Percentiles rank a stretch among this genome's conserved stretches.
These are phyloP conservation scores for Elysia chlorotica DNA, from an alignment of 1,140 invertebrate genomes.

Conservation along the genomic window DNA sequence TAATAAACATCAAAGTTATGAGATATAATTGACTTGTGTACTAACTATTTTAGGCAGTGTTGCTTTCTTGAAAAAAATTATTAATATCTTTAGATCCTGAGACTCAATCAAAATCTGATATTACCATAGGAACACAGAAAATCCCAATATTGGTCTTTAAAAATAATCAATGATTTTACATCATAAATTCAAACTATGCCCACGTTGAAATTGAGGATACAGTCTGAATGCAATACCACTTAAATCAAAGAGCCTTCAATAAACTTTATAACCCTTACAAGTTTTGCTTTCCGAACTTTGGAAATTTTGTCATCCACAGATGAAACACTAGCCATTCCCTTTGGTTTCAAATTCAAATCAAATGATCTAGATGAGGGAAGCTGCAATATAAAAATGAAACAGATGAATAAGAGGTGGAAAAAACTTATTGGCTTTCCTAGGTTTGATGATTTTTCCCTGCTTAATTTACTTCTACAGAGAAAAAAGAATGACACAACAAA, in stretches of 20 bases:
- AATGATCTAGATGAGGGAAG: background rate
- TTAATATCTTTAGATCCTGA: background rate
- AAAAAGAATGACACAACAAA: background rate
- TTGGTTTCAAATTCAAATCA: background rate
- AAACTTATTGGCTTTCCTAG: too few species aligned
- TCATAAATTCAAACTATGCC: background rate
- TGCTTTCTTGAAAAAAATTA: too few species aligned
- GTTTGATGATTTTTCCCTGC: too few species aligned
- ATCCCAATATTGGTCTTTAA: background rate
- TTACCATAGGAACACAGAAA: background rate
- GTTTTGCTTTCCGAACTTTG: constrained; percentile 65
- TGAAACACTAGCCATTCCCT: constrained; percentile 50
- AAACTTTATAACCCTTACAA: background rate
- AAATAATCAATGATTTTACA: background rate
- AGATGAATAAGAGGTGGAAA: background rate
- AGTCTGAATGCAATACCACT: background rate
- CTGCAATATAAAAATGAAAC: background rate
- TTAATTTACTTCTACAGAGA: too few species aligned
- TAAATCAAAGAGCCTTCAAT: background rate
- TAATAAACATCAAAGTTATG: too few species aligned
- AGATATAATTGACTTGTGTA: too few species aligned
- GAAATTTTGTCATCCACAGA: constrained; percentile 82
- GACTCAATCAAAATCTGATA: background rate
- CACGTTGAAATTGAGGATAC: background rate
- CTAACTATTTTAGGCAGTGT: too few species aligned